phyloP scores from a whole-genome alignment of 1,140 invertebrate genomes.

The Mamestra configurata region DNA sequence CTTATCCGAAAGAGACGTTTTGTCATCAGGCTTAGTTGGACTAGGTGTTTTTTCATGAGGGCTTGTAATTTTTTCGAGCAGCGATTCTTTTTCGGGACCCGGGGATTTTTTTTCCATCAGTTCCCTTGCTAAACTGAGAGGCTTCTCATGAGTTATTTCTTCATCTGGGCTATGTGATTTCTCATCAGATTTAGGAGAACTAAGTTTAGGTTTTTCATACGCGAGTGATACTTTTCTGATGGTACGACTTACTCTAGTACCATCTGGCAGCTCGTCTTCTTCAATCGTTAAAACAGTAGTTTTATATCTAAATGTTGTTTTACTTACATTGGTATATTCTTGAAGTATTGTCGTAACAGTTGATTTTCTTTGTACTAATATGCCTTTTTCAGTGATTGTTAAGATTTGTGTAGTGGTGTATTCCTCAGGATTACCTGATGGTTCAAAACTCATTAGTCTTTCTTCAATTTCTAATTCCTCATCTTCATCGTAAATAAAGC shows the following conservation, averaged over 20 bases:
- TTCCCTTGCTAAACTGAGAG: not conserved
- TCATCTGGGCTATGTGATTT: not conserved
- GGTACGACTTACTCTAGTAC: conserved; percentile 79
- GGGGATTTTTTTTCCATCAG: not conserved
- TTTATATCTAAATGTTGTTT: conserved; percentile 74
- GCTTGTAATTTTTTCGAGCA: not conserved
- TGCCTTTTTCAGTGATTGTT: conserved; percentile 70
- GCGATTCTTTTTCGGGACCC: not conserved
- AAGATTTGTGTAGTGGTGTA: conserved; percentile 68
- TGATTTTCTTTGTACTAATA: conserved; percentile 75
- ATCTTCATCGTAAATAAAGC: conserved; percentile 54
- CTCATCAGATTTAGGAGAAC: not conserved
- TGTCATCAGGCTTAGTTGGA: not conserved
- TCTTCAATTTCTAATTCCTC: conserved; percentile 63
- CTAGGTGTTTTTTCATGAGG: not conserved
- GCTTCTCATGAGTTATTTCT: not conserved
- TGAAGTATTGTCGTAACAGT: conserved; percentile 74
- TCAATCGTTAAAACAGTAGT: conserved; percentile 76
- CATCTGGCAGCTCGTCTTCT: conserved; percentile 83
- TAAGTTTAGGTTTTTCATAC: conserved; percentile 62
- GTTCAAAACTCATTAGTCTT: conserved; percentile 72
- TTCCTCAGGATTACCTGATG: conserved; percentile 69
- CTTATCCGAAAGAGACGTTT: not conserved
- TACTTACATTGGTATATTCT: conserved; percentile 66
- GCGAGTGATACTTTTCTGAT: conserved; percentile 75